These are phyloP conservation scores for Camarhynchus parvulus DNA, from an alignment of 2,113 vertebrate species.

Conservation along the genomic window DNA sequence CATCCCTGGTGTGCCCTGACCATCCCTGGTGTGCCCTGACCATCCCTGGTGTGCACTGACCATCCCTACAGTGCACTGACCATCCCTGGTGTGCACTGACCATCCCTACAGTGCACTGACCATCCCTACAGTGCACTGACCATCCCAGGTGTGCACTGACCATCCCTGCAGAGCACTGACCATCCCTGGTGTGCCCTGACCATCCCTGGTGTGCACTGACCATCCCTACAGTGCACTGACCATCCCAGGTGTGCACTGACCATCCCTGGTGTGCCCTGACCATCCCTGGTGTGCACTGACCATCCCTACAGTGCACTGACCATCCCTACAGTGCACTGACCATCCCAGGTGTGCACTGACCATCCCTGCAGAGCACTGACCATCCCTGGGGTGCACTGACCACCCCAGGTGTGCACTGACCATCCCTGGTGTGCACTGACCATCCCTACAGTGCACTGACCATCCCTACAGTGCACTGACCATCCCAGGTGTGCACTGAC, in stretches of 20 bases:
- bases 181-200: accelerated
- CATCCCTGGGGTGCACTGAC: accelerated
- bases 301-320: accelerated
- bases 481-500: accelerated
- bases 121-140: accelerated
- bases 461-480: not conserved
- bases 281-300: accelerated
- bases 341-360: accelerated
- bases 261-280: accelerated
- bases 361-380: accelerated
- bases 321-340: accelerated
- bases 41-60: too few relatives aligned
- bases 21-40: accelerated
- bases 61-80: accelerated
- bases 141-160: accelerated
- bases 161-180: too few relatives aligned
- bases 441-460: too few relatives aligned
- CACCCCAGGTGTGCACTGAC: accelerated
- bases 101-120: accelerated
- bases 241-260: accelerated
- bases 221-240: not conserved
- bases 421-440: accelerated
- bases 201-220: not conserved
- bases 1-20: accelerated
- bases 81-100: accelerated